These are phyloP conservation scores for Formicarius rufipectus DNA, from an alignment of 2,113 vertebrate species.

Conservation along the genomic window DNA sequence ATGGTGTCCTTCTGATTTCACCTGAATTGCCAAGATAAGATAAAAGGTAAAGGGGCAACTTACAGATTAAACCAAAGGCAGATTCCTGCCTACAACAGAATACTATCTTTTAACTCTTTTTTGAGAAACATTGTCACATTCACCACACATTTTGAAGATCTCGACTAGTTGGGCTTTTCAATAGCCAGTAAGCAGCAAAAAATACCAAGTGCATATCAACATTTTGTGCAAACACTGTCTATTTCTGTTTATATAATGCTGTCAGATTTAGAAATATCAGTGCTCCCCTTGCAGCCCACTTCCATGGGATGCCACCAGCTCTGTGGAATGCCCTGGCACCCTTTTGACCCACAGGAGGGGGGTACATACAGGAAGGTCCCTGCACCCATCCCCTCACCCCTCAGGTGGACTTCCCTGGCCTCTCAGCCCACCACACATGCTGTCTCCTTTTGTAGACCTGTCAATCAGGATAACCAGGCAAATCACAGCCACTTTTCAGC, in stretches of 20 bases:
- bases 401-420: constrained; percentile 42
- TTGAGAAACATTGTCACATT: background rate
- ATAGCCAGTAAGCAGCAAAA: background rate
- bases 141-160: background rate
- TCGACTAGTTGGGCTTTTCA: background rate
- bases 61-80: background rate
- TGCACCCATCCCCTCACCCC: background rate
- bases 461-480: constrained; percentile 69
- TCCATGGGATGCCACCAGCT: background rate
- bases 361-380: background rate
- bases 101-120: background rate
- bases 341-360: background rate
- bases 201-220: background rate
- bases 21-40: background rate
- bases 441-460: constrained; percentile 46
- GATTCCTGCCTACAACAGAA: background rate
- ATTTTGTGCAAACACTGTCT: background rate
- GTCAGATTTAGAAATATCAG: background rate
- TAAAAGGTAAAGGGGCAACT: background rate
- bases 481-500: constrained; percentile 62
- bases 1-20: background rate
- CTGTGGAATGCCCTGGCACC: background rate
- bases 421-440: background rate
- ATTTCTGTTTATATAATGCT: background rate
- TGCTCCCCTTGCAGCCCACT: background rate